Base-by-base conservation (phyloP, 2,888 invertebrate species). In the Caradrina clavipalpis region DNA sequence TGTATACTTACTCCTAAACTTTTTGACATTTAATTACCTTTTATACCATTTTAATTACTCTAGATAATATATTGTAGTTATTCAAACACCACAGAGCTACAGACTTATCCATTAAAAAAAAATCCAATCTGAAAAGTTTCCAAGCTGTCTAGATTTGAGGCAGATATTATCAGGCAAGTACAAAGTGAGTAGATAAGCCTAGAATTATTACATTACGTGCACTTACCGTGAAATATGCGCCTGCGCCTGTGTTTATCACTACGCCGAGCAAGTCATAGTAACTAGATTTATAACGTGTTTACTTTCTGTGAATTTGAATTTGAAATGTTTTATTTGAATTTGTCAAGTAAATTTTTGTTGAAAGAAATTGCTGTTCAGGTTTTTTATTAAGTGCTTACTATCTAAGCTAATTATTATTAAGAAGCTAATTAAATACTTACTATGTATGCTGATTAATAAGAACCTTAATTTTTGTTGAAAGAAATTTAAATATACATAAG, bases 151-250 rank as follows among this genome's bases (percentile, higher is more conserved):
- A 66, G 69, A 73, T 67, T 66, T 61, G 63, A 76, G 17, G 71
- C 58, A 31, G 58, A 70, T 61, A 50, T 80, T 84, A 87, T 82
- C 73, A 59, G 42, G 70, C 71, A 39, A 73, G 59, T 67, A 81
- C 84, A 82, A 81, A 82, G 77, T 73, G 80, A 69, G 55, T 22
- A 69, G 85, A 83, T 84, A 83, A 78, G 51, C 35, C 53, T 75
- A 73, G 72, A 84, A 81, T 81, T 83, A 84, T 84, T 81, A 73
- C 85, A 77, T 81, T 78, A 83, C 74, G 74, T 81, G 86, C 89
- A 89, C 90, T 88, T 86, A 83, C 73, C 74, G 83, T 89, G 89
- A 90, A 87, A 88, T 90, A 90, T 88, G 87, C 82, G 83, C 76
- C 69, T 65, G 73, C 80, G 69, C 80, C 65, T 68, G 76, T 73